Evolutionary conservation across 2,888 invertebrate species (phyloP).

Genomic region (Onthophagus sagittarius): DNA sequence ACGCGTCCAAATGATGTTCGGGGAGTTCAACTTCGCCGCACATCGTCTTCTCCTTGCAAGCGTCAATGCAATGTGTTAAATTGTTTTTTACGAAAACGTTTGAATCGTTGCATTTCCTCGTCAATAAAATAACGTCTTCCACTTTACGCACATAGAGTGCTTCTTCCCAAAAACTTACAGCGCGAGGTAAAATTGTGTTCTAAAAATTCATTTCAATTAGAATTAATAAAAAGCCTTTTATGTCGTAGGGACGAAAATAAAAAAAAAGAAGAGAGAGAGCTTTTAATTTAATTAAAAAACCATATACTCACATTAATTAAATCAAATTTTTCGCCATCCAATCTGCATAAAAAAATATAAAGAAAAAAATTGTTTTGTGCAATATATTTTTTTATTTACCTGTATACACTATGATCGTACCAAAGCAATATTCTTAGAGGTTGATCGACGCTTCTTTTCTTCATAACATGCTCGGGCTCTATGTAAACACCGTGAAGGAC

Average conservation of each 20-base stretch:
- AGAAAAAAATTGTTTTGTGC: neutral
- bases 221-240: too few species aligned
- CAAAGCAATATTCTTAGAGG: slow-evolving; percentile 78
- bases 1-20: slow-evolving; percentile 88
- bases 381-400: slow-evolving; percentile 52
- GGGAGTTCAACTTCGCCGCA: slow-evolving; percentile 97
- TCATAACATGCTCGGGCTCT: slow-evolving; percentile 72
- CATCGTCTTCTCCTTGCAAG: slow-evolving; percentile 79
- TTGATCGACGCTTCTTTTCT: slow-evolving; percentile 76
- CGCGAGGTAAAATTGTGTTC: slow-evolving; percentile 87
- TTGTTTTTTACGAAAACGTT: slow-evolving; percentile 83
- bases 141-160: slow-evolving; percentile 87
- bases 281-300: too few species aligned
- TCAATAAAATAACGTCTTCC: slow-evolving; percentile 78
- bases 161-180: slow-evolving; percentile 90
- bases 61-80: slow-evolving; percentile 81
- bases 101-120: slow-evolving; percentile 84
- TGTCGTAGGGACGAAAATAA: too few species aligned
- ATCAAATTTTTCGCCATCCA: slow-evolving; percentile 78
- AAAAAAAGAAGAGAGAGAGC: too few species aligned
- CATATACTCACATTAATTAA: slow-evolving; percentile 80
- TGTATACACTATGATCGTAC: slow-evolving; percentile 85
- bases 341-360: slow-evolving; percentile 55
- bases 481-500: slow-evolving; percentile 78
- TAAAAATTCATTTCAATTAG: slow-evolving; percentile 40